Percentiles rank a stretch among this genome's conserved stretches.
These are phyloP conservation scores for Pristionchus maxplancki DNA, from an alignment of 2,888 invertebrate species.

Conservation along the genomic window DNA sequence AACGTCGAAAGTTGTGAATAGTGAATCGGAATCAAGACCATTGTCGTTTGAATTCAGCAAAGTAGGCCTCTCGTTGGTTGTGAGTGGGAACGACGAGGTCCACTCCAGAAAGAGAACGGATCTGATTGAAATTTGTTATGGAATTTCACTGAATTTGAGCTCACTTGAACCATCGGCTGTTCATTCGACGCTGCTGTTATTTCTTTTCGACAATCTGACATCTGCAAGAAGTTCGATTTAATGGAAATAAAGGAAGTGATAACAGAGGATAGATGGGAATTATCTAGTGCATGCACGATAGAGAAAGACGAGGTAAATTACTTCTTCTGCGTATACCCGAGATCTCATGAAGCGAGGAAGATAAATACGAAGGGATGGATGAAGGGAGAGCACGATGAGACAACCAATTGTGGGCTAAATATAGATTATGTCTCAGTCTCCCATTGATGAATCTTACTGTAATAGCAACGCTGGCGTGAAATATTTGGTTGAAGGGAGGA, in stretches of 20 bases:
- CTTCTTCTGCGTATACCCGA: constrained; percentile 15
- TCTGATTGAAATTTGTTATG: neutral
- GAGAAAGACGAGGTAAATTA: neutral
- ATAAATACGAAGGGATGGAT: neutral
- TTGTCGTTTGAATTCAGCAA: neutral
- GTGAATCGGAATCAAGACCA: too few species aligned
- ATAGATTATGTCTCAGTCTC: neutral
- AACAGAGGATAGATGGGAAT: too few species aligned
- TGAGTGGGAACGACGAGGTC: constrained; percentile 5
- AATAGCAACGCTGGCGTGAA: neutral
- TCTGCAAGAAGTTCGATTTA: neutral
- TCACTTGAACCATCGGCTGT: neutral
- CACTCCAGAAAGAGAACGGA: constrained; percentile 5
- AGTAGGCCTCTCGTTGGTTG: constrained; percentile 11
- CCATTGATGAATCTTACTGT: neutral
- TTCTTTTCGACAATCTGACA: neutral
- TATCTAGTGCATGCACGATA: neutral
- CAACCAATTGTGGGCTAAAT: constrained; percentile 18
- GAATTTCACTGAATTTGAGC: neutral
- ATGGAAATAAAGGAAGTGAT: neutral
- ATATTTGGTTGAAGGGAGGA: neutral
- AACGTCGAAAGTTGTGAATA: too few species aligned
- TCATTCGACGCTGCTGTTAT: neutral
- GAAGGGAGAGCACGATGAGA: neutral
- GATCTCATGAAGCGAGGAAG: constrained; percentile 14